Evolutionary conservation across 2,888 invertebrate genomes (phyloP), one percentile per base, ranked within the genome.

Genomic region (Hermodice carunculata): DNA sequence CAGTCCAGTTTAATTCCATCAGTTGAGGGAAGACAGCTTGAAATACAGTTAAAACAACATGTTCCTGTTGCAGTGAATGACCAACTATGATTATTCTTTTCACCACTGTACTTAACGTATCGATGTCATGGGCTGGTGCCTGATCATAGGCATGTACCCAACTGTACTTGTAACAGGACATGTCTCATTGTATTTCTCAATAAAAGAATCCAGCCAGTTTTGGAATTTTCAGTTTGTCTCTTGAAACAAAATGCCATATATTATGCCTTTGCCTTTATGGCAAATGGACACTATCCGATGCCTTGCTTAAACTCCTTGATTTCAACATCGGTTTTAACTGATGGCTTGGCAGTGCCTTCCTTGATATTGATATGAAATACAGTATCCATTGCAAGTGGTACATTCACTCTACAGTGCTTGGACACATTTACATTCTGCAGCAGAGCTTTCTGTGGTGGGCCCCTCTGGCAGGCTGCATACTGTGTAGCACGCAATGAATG

Each of bases 401-500:
- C 29, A 28, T 37, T 17, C 24, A 57, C 24, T 14, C 6, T 26
- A 17, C 6, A n/a, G 8, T 14, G 6, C 26, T 24, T 57, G 22
- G 42, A 44, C 8, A 28, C 6, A 8, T 22, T 29, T 8, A 57
- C 44, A 8, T 26, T 44, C 22, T n/a, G 22, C 8, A 57, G 28
- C 8, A 44, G 26, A 8, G 22, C 29, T 14, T 8, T 26, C n/a
- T 14, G 8, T 8, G 44, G 26, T 8, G 57, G 57, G 17, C 57
- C 57, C 5, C 44, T 6, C 28, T 57, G 57, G 43, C 57, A 57
- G 6, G 44, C 57, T 26, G 57, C 57, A 8, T 24, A 8, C 28
- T 44, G 57, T 6, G 44, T 57, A 11, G 57, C 57, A 28, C 28
- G 57, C n/a, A n/a, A n/a, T n/a, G 29, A 57, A 57, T 6, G 57